These are phyloP conservation scores for Sericinus montela DNA, from an alignment of 2,888 invertebrate genomes.

Conservation along the genomic window DNA sequence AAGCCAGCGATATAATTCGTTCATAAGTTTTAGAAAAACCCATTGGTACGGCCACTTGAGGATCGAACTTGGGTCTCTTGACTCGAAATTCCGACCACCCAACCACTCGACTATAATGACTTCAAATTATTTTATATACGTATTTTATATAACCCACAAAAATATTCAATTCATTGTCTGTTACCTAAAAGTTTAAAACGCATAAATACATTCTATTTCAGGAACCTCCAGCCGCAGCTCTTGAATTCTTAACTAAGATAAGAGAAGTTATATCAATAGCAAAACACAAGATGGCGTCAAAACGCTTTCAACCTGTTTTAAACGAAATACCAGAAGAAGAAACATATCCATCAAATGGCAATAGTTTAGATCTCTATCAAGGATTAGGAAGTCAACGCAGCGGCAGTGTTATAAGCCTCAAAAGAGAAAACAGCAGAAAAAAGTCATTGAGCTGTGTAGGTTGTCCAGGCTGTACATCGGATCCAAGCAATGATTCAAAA, in stretches of 20 bases:
- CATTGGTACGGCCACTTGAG: no score
- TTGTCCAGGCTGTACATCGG: conserved; percentile 82
- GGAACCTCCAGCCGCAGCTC: conserved; percentile 93
- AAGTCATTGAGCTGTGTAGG: conserved; percentile 78
- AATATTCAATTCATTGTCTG: background rate
- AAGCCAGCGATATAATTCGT: no score
- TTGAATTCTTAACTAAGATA: conserved; percentile 93
- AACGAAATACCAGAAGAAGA: conserved; percentile 91
- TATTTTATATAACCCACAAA: background rate
- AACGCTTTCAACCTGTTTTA: conserved; percentile 88
- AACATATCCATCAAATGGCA: conserved; percentile 66
- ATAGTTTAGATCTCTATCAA: conserved; percentile 67
- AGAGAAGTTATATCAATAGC: conserved; percentile 94
- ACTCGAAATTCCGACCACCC: no score
- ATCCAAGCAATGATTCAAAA: conserved; percentile 36
- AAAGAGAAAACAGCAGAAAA: conserved; percentile 81
- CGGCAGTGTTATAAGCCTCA: conserved; percentile 77
- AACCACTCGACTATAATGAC: no score
- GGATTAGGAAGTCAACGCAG: conserved; percentile 74
- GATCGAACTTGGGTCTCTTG: no score
- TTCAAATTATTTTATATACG: no score
- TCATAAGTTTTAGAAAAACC: no score
- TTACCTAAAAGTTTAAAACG: background rate
- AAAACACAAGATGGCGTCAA: conserved; percentile 91
- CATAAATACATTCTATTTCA: conserved; percentile 63